Evolutionary conservation across 2,113 vertebrate genomes (phyloP).

Genomic region (Tachysurus vachellii): DNA sequence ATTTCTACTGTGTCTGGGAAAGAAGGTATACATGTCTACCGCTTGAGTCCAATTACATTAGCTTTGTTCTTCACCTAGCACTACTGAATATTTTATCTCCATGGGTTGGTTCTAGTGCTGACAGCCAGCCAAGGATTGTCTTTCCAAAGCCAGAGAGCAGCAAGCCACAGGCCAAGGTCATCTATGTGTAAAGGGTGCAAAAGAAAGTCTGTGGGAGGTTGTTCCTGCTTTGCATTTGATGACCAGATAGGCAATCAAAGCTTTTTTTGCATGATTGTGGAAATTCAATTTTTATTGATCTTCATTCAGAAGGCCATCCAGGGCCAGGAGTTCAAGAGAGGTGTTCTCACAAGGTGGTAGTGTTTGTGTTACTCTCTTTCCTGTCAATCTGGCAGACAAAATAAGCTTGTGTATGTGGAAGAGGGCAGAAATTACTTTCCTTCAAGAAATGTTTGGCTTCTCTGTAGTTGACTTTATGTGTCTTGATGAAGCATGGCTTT

Average conservation of each 20-base stretch:
- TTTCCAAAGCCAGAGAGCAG: conserved; percentile 28
- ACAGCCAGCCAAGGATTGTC: conserved; percentile 21
- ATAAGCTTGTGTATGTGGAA: not conserved
- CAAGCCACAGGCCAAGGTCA: conserved; percentile 8
- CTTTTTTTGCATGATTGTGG: not conserved
- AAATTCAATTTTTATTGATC: not conserved
- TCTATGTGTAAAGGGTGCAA: not conserved
- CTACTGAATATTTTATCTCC: conserved; percentile 66
- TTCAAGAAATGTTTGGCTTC: not conserved
- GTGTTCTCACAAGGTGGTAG: not conserved
- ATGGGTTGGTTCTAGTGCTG: conserved; percentile 37
- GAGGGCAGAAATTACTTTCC: not conserved
- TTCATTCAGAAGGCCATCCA: not conserved
- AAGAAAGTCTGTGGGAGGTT: not conserved
- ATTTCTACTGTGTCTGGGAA: conserved; percentile 32
- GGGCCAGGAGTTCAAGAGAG: not conserved
- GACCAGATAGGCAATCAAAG: not conserved
- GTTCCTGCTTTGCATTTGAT: conserved; percentile 16
- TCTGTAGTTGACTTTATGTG: not conserved
- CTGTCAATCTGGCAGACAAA: not conserved
- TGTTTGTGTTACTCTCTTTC: too few relatives aligned
- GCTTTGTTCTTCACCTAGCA: conserved; percentile 35
- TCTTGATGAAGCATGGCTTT: not conserved
- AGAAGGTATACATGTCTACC: not conserved
- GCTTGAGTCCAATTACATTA: conserved; percentile 35